These are phyloP conservation scores for Anoplophora glabripennis DNA, from an alignment of 1,140 invertebrate species.

Conservation along the genomic window DNA sequence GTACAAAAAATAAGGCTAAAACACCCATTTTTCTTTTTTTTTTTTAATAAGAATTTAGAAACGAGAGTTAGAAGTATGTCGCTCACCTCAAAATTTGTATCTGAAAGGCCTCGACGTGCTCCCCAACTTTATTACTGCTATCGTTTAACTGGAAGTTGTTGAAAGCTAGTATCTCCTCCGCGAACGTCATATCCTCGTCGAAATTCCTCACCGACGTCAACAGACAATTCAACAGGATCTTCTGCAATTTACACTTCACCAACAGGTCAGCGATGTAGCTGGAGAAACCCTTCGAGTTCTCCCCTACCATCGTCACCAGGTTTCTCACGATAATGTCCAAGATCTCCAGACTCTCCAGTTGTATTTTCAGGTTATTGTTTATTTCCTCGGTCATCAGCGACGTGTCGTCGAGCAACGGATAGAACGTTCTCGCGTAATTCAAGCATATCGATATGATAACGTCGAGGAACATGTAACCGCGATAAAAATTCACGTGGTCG, in stretches of 20 bases:
- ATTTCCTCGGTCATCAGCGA: constrained; percentile 71
- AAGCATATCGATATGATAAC: constrained; percentile 75
- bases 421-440: constrained; percentile 80
- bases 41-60: too few relatives aligned
- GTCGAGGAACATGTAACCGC: constrained; percentile 83
- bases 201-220: constrained; percentile 68
- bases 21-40: too few relatives aligned
- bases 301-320: constrained; percentile 76
- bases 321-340: constrained; percentile 75
- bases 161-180: constrained; percentile 79
- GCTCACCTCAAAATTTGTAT: constrained; percentile 65
- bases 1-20: too few relatives aligned
- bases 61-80: background rate
- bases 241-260: constrained; percentile 82
- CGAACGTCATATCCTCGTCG: constrained; percentile 63
- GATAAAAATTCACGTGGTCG: constrained; percentile 60
- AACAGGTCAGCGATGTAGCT: constrained; percentile 81
- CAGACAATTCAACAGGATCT: constrained; percentile 82
- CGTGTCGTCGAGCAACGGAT: constrained; percentile 62
- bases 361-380: constrained; percentile 71
- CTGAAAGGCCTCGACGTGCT: constrained; percentile 75
- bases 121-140: constrained; percentile 57
- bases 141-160: constrained; percentile 69
- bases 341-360: constrained; percentile 75
- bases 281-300: constrained; percentile 76